phyloP scores from a whole-genome alignment of 2,113 vertebrate genomes.

The Planiliza haematocheilus region DNA sequence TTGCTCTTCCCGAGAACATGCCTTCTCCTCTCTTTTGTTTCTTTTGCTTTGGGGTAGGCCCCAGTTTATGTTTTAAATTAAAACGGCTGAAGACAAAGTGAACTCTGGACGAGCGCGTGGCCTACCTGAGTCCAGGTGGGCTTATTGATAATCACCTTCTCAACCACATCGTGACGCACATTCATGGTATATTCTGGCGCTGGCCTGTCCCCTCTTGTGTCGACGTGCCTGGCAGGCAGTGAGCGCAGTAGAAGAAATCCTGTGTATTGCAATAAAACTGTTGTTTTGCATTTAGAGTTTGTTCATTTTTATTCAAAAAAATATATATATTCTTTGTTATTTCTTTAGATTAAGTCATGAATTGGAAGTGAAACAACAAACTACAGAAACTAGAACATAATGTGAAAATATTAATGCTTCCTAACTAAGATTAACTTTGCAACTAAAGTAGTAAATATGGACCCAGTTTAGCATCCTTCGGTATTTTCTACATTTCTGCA shows the following conservation, averaged over 20 bases:
- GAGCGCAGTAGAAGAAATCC: conserved; percentile 69
- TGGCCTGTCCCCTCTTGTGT: conserved; percentile 69
- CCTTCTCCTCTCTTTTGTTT: conserved; percentile 42
- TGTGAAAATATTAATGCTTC: too few species aligned
- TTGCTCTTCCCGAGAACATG: conserved; percentile 66
- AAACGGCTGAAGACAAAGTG: conserved; percentile 79
- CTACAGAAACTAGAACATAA: too few species aligned
- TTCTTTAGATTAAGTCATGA: too few species aligned
- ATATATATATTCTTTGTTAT: too few species aligned
- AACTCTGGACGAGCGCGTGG: conserved; percentile 68
- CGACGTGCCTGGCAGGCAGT: conserved; percentile 73
- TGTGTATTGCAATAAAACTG: conserved; percentile 86
- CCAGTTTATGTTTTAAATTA: conserved; percentile 85
- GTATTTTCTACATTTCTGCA: too few species aligned
- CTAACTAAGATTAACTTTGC: too few species aligned
- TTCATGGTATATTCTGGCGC: conserved; percentile 65
- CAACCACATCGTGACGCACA: conserved; percentile 59
- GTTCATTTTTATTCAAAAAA: conserved; percentile 10
- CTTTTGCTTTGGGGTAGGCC: conserved; percentile 67
- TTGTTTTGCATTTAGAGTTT: conserved; percentile 82
- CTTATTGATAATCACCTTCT: conserved; percentile 52
- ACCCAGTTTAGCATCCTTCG: too few species aligned
- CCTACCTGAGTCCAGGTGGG: conserved; percentile 56
- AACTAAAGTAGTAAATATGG: too few species aligned
- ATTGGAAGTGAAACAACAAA: too few species aligned